phyloP scores from a whole-genome alignment of 2,113 vertebrate species.

The Sinocyclocheilus rhinocerous region DNA sequence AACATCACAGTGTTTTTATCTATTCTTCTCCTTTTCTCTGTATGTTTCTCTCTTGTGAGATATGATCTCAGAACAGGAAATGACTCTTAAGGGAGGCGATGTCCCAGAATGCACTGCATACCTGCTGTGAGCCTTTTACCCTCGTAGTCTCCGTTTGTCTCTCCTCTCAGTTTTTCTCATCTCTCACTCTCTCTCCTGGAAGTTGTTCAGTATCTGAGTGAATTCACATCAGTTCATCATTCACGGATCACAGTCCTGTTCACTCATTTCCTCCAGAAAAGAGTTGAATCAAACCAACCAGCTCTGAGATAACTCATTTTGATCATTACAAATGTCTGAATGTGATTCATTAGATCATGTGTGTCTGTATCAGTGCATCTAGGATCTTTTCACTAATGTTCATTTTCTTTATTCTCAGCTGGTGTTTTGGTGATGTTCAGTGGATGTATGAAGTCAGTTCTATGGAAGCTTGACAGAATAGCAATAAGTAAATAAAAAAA shows the following conservation, averaged over 20 bases:
- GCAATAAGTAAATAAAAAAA: too few species aligned
- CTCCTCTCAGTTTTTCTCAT: conserved; percentile 3
- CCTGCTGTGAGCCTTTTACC: not conserved
- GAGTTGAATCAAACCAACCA: not conserved
- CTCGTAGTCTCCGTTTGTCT: not conserved
- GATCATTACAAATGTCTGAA: conserved; percentile 1
- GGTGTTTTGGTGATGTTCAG: not conserved
- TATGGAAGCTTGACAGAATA: too few species aligned
- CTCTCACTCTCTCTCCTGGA: not conserved
- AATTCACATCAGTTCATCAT: not conserved
- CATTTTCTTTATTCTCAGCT: not conserved
- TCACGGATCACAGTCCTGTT: not conserved
- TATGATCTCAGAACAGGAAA: conserved; percentile 19
- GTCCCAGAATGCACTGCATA: conserved; percentile 44
- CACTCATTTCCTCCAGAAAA: not conserved
- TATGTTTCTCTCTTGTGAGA: conserved; percentile 3
- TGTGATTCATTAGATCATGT: not conserved
- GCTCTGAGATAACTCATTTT: not conserved
- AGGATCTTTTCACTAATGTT: not conserved
- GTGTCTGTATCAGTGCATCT: not conserved
- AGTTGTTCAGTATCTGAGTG: conserved; percentile 1
- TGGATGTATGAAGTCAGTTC: not conserved
- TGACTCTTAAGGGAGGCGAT: conserved; percentile 16
- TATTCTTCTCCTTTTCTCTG: not conserved
- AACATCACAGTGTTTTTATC: conserved; percentile 51